Evolutionary conservation across 2,888 invertebrate genomes (phyloP).

Genomic region (Galeruca laticollis): DNA sequence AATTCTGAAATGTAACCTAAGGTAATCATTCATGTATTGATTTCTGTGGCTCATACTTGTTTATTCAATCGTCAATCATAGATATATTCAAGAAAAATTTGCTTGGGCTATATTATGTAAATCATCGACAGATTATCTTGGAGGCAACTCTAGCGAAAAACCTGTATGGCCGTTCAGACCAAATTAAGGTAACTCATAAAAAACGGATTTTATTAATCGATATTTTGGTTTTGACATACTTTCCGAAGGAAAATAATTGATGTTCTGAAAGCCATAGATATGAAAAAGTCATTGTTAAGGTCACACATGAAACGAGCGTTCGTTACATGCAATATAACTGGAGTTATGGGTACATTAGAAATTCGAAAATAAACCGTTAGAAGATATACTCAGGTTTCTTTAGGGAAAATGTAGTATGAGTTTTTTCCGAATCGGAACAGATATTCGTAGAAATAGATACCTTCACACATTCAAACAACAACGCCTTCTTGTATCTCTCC

Average conservation of each 20-base stretch:
- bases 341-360: neutral
- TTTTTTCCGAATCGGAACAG: too few relatives aligned
- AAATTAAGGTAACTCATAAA: neutral
- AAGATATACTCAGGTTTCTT: neutral
- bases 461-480: too few relatives aligned
- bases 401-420: too few relatives aligned
- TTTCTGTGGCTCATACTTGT: too few relatives aligned
- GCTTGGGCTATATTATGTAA: neutral
- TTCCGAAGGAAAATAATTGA: neutral
- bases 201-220: constrained; percentile 4
- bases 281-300: neutral
- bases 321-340: neutral
- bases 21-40: too few relatives aligned
- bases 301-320: neutral
- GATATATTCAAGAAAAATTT: neutral
- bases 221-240: constrained; percentile 5
- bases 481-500: too few relatives aligned
- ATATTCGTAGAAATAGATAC: too few relatives aligned
- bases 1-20: too few relatives aligned
- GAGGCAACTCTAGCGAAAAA: neutral
- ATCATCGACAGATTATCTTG: neutral
- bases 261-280: neutral
- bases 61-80: too few relatives aligned
- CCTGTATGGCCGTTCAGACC: neutral
- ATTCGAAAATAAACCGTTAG: neutral